Conservation (phyloP, 2,888 invertebrate genomes). For the Drosophila dives region DNA sequence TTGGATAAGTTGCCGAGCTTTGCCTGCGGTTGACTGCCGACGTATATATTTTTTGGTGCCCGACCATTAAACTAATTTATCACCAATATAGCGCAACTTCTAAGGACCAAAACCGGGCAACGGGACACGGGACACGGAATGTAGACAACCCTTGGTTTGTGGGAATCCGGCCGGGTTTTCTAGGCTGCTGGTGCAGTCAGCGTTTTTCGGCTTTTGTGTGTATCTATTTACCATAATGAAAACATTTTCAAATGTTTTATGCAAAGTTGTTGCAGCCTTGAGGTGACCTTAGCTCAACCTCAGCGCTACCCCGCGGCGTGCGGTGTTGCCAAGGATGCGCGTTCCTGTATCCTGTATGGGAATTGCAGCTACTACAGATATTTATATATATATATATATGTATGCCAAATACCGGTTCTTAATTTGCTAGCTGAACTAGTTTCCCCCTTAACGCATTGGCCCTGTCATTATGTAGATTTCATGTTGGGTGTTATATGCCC, state of each 20-base stretch:
- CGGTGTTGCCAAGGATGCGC: conserved; percentile 41
- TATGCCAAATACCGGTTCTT: conserved; percentile 69
- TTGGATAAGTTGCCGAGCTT: conserved; percentile 21
- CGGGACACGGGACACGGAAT: conserved; percentile 43
- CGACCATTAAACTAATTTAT: conserved; percentile 79
- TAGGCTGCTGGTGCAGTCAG: conserved; percentile 28
- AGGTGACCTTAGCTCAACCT: conserved; percentile 74
- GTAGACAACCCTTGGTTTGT: conserved; percentile 63
- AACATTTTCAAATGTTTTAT: conserved; percentile 81
- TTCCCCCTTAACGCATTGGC: conserved; percentile 29
- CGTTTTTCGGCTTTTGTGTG: conserved; percentile 48
- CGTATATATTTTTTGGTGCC: conserved; percentile 27
- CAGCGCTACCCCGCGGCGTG: conserved; percentile 62
- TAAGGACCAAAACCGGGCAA: conserved; percentile 21
- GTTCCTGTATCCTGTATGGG: conserved; percentile 66
- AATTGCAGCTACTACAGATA: conserved; percentile 53
- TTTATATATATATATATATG: neutral
- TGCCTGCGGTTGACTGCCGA: conserved; percentile 65
- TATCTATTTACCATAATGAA: conserved; percentile 79
- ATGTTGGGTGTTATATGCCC: conserved; percentile 39
- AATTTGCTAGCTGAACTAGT: conserved; percentile 77
- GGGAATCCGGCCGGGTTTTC: conserved; percentile 51
- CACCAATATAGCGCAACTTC: conserved; percentile 76
- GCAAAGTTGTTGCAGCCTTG: conserved; percentile 74
- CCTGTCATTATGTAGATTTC: conserved; percentile 73